These are phyloP conservation scores for Aradus depressus DNA, from an alignment of 2,888 invertebrate species.

Conservation along the genomic window DNA sequence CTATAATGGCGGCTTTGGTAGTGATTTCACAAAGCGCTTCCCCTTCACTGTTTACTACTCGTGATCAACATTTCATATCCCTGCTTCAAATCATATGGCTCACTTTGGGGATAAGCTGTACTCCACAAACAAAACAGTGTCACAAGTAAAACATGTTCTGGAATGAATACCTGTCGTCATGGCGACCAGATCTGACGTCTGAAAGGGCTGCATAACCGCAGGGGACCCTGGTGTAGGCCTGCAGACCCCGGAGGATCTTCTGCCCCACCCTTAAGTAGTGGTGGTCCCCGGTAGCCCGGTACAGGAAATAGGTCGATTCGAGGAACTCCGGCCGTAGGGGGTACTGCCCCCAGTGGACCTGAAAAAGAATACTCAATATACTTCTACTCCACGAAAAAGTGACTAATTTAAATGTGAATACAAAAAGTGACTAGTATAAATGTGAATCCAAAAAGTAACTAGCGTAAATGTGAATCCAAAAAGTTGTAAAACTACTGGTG, in stretches of 20 bases:
- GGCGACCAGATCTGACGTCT: conserved; percentile 69
- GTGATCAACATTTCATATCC: no score
- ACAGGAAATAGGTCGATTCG: conserved; percentile 95
- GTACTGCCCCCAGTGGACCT: conserved; percentile 98
- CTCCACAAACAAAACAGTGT: background rate
- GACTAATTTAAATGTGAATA: background rate
- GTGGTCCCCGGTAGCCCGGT: conserved; percentile 88
- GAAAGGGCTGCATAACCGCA: conserved; percentile 98
- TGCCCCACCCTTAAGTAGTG: conserved; percentile 90
- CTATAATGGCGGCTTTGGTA: no score
- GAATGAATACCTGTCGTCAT: conserved; percentile 32
- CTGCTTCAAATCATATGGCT: no score
- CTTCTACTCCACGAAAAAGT: no score
- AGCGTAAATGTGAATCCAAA: no score
- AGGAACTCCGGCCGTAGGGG: conserved; percentile 93
- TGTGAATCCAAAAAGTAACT: no score
- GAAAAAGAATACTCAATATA: conserved; percentile 25
- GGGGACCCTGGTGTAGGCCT: conserved; percentile 80
- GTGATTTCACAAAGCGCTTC: no score
- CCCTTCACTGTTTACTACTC: no score
- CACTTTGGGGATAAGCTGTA: no score
- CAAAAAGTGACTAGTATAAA: no score
- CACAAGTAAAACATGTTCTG: background rate
- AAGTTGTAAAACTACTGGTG: no score
- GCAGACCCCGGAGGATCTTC: conserved; percentile 74